Percentiles rank a stretch among this genome's conserved stretches.
These are phyloP conservation scores for Pseudonaja textilis DNA, from an alignment of 2,113 vertebrate genomes.

Conservation along the genomic window DNA sequence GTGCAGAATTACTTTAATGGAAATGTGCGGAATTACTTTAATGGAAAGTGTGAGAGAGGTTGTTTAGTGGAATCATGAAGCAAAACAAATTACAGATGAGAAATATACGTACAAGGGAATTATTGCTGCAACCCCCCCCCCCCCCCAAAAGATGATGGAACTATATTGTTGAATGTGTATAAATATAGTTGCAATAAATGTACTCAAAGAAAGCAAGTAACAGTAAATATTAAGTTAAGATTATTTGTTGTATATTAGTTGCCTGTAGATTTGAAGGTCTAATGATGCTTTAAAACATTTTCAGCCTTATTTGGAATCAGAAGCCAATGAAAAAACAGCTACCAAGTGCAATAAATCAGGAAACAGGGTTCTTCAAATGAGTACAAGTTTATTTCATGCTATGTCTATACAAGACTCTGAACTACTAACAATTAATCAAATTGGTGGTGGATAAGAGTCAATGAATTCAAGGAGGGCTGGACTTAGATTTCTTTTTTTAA, in stretches of 20 bases:
- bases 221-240: not conserved
- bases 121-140: not conserved
- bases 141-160: not conserved
- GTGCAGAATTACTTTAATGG: not conserved
- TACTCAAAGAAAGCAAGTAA: not conserved
- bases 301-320: not conserved
- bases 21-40: not conserved
- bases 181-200: not conserved
- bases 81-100: not conserved
- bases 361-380: not conserved
- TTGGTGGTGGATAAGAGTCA: not conserved
- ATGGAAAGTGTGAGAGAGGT: not conserved
- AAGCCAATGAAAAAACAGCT: not conserved
- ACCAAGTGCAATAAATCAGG: not conserved
- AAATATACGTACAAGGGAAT: not conserved
- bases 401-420: not conserved
- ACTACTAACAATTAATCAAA: not conserved
- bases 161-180: not conserved
- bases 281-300: not conserved
- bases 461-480: not conserved
- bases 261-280: not conserved
- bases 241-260: not conserved
- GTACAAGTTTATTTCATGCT: not conserved
- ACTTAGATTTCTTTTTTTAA: not conserved
- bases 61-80: not conserved